These are phyloP conservation scores for Operophtera brumata DNA, from an alignment of 2,888 invertebrate genomes.

Conservation along the genomic window DNA sequence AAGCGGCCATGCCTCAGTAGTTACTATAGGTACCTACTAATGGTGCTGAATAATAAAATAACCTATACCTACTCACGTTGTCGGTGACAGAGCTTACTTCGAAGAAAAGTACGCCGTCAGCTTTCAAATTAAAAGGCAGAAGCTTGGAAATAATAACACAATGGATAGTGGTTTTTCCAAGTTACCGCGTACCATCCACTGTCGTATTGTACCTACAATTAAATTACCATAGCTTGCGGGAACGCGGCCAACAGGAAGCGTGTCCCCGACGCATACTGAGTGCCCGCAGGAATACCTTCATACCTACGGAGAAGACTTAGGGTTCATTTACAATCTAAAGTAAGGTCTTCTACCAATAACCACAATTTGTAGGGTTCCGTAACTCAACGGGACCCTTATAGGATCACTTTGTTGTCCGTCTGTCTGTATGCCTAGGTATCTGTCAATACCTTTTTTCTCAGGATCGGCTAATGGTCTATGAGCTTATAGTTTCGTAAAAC, in stretches of 20 bases:
- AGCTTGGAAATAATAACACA: constrained; percentile 34
- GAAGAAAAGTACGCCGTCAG: constrained; percentile 25
- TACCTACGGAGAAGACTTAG: background rate
- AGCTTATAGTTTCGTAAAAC: too few relatives aligned
- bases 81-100: constrained; percentile 14
- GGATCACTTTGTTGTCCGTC: too few relatives aligned
- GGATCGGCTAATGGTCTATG: too few relatives aligned
- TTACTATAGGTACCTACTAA: too few relatives aligned
- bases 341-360: too few relatives aligned
- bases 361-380: too few relatives aligned
- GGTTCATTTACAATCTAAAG: too few relatives aligned
- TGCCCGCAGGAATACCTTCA: constrained; percentile 29
- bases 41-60: too few relatives aligned
- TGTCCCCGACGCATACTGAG: constrained; percentile 60
- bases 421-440: too few relatives aligned
- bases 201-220: constrained; percentile 64
- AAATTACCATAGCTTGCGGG: constrained; percentile 69
- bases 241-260: constrained; percentile 73
- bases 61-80: background rate
- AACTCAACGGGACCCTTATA: too few relatives aligned
- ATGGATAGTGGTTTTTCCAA: constrained; percentile 49
- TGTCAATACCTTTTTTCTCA: too few relatives aligned
- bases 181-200: constrained; percentile 48
- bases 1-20: too few relatives aligned
- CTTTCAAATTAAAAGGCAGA: constrained; percentile 26